Conservation (phyloP, 2,113 vertebrate genomes). For the Paradoxurus hermaphroditus region DNA sequence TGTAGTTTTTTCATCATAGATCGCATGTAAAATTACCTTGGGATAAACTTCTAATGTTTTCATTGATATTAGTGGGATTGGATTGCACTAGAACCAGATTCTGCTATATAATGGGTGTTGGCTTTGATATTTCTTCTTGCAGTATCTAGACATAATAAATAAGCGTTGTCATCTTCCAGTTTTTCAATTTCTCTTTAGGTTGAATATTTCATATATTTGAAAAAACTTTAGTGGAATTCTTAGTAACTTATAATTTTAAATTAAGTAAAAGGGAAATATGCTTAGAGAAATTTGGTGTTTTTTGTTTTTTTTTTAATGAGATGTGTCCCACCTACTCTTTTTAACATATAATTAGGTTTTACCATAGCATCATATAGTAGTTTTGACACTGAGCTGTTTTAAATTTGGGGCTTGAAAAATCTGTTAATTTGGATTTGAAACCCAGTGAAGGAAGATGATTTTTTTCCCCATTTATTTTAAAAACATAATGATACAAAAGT, state of each 20-base stretch:
- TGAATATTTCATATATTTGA: constrained; percentile 12
- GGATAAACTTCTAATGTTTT: neutral
- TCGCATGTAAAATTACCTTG: neutral
- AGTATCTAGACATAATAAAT: neutral
- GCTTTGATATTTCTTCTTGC: neutral
- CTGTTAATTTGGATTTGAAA: neutral
- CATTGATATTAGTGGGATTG: neutral
- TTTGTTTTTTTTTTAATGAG: neutral
- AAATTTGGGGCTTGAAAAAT: neutral
- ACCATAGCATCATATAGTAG: neutral
- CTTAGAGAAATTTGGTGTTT: neutral
- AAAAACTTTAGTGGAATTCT: neutral
- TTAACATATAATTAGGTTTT: constrained; percentile 15
- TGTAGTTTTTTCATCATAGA: neutral
- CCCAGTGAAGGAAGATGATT: neutral
- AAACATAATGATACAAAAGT: neutral
- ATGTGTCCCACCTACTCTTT: neutral
- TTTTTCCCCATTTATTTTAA: neutral
- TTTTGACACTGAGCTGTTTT: neutral
- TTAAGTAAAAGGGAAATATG: neutral
- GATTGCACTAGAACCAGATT: neutral
- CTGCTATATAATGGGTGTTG: neutral
- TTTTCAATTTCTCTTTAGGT: neutral
- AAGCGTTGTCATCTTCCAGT: neutral
- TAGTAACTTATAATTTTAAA: constrained; percentile 27